These are phyloP conservation scores for Plodia interpunctella DNA, from an alignment of 1,140 invertebrate species.

Conservation along the genomic window DNA sequence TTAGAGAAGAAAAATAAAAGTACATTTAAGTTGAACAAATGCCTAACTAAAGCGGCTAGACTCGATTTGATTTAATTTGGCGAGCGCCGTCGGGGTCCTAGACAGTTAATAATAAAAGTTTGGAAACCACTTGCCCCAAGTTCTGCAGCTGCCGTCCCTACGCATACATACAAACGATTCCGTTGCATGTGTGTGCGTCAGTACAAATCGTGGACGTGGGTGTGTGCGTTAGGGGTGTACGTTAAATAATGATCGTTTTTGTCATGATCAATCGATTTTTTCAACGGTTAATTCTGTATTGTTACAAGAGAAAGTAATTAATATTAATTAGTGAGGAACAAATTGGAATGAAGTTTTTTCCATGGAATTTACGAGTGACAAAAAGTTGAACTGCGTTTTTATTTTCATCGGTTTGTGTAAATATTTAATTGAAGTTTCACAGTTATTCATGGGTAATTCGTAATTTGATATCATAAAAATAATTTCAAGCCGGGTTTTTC, in stretches of 20 bases:
- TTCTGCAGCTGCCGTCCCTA: conserved; percentile 64
- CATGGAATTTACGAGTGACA: no score
- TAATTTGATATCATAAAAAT: no score
- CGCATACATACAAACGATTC: conserved; percentile 25
- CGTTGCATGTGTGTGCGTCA: conserved; percentile 20
- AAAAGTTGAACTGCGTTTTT: no score
- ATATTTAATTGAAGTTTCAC: no score
- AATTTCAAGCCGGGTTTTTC: no score
- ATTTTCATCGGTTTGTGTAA: no score
- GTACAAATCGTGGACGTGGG: conserved; percentile 32
- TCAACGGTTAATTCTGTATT: conserved; percentile 2
- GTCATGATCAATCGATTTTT: conserved; percentile 13
- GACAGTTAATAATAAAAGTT: conserved; percentile 42
- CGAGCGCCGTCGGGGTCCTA: background rate
- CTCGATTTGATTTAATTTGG: conserved; percentile 5
- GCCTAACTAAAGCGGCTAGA: background rate
- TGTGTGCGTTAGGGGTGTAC: conserved; percentile 29
- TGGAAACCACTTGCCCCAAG: conserved; percentile 59
- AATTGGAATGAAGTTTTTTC: background rate
- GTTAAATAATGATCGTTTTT: conserved; percentile 25
- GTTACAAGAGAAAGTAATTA: conserved; percentile 9
- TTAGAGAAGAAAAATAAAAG: background rate
- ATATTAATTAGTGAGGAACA: conserved; percentile 2
- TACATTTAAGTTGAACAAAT: background rate
- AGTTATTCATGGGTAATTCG: no score